These are phyloP conservation scores for Pararge aegeria DNA, from an alignment of 1,140 invertebrate species.

Conservation along the genomic window DNA sequence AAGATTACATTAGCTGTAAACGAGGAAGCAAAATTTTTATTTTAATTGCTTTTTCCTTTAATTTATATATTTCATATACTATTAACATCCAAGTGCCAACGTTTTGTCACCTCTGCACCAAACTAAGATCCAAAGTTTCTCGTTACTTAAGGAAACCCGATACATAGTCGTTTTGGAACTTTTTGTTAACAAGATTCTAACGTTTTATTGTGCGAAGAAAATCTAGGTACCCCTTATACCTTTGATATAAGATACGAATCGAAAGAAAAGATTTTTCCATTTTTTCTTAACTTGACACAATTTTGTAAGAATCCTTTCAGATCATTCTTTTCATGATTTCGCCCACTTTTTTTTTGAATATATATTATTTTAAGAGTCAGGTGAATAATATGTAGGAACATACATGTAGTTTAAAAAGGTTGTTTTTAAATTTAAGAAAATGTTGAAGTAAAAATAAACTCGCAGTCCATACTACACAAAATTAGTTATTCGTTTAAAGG, in stretches of 20 bases:
- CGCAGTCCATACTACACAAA: too few relatives aligned
- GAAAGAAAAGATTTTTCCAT: not conserved
- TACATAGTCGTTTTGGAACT: slow-evolving; percentile 1
- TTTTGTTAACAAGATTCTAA: not conserved
- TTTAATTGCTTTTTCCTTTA: not conserved
- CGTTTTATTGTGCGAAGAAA: not conserved
- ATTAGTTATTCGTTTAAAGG: too few relatives aligned
- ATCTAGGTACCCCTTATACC: not conserved
- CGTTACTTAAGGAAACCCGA: not conserved
- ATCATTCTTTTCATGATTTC: too few relatives aligned
- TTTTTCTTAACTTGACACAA: not conserved
- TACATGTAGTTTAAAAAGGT: too few relatives aligned
- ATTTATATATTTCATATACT: not conserved
- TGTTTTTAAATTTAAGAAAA: too few relatives aligned
- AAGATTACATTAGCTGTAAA: too few relatives aligned
- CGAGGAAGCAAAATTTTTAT: not conserved
- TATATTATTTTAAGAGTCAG: too few relatives aligned
- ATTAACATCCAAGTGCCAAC: not conserved
- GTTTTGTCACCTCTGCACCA: not conserved
- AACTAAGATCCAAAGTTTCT: not conserved
- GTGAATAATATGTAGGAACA: too few relatives aligned
- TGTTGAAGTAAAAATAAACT: too few relatives aligned
- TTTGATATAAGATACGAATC: not conserved
- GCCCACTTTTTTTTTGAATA: too few relatives aligned
- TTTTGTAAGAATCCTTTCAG: not conserved